Base-by-base conservation (phyloP, 2,797 vertebrate genomes). In the Heterohyrax brucei region DNA sequence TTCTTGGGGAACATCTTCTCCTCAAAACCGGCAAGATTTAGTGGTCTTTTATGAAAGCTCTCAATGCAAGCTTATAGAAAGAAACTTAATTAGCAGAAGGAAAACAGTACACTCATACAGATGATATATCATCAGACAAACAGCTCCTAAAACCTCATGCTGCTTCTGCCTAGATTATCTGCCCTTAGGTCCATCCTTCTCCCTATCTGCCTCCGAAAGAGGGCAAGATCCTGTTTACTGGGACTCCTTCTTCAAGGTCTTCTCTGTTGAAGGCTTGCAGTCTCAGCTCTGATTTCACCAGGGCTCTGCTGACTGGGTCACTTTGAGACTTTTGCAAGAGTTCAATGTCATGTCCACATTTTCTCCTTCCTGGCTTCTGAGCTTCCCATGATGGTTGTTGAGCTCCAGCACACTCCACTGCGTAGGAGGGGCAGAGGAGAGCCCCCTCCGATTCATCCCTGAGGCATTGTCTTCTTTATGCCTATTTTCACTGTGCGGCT, bases 41-140 rank as follows among this genome's bases (percentile, higher is more conserved):
- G 70, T 30, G 21, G 24, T 56, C 33, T 76, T 88, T 33, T 39
- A 24, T 46, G 7, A 48, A 30, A 10, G 48, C 12, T 86, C 19
- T 30, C 89, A 85, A 53, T 77, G 44, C 10, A 70, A 82, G 56
- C 88, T 93, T 85, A 44, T 89, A 72, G 70, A 87, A 87, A 75
- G 44, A 70, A 76, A 72, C 61, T 39, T 53, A 76, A 21, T 82
- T 24, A 22, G 33, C 53, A 50, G 78, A 84, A 22, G 46, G 56
- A 62, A 81, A 93, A 9, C 8, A 33, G 7, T 39, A n/a, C 66
- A 73, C 7, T 61, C 61, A 72, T 66, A 79, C 0, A 39, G 46
- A 77, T 10, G 13, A 79, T 3, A 7, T 3, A 16, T 33, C 3
- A 70, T 22, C 33, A 53, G 24, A 0, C 7, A 56, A 72, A 83